These are phyloP conservation scores for Aleiodes sp. DNA, from an alignment of 1,140 invertebrate genomes.

Conservation along the genomic window DNA sequence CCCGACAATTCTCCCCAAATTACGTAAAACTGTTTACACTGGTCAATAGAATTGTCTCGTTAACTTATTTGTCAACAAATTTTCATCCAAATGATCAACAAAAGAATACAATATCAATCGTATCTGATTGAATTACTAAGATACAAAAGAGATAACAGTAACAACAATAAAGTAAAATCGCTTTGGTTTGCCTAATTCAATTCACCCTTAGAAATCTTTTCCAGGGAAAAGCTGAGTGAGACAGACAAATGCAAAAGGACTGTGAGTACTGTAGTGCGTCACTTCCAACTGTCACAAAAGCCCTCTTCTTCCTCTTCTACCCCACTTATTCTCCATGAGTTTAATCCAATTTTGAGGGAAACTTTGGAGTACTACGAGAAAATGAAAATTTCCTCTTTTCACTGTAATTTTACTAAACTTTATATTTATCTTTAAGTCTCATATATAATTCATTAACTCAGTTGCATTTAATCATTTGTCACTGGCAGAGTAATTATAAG, in stretches of 20 bases:
- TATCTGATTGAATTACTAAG: background rate
- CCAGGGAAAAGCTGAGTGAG: background rate
- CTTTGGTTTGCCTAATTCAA: conserved; percentile 3
- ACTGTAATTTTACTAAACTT: background rate
- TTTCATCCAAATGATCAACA: background rate
- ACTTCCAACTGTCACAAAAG: background rate
- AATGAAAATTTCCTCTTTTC: background rate
- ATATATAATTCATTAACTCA: background rate
- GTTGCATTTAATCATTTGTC: background rate
- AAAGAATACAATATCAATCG: background rate
- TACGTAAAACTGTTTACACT: background rate
- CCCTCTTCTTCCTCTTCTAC: no score
- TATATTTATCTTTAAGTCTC: background rate
- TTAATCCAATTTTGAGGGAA: background rate
- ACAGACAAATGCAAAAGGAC: background rate
- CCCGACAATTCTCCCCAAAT: background rate
- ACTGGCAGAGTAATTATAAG: conserved; percentile 14
- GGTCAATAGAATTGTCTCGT: background rate
- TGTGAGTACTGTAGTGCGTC: background rate
- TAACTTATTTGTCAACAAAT: background rate
- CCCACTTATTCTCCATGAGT: no score
- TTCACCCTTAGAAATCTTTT: conserved; percentile 9
- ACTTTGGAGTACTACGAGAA: background rate
- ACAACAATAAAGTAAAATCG: background rate
- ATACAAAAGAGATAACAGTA: background rate